phyloP scores from a whole-genome alignment of 2,797 vertebrate genomes.

The Tachyglossus aculeatus region DNA sequence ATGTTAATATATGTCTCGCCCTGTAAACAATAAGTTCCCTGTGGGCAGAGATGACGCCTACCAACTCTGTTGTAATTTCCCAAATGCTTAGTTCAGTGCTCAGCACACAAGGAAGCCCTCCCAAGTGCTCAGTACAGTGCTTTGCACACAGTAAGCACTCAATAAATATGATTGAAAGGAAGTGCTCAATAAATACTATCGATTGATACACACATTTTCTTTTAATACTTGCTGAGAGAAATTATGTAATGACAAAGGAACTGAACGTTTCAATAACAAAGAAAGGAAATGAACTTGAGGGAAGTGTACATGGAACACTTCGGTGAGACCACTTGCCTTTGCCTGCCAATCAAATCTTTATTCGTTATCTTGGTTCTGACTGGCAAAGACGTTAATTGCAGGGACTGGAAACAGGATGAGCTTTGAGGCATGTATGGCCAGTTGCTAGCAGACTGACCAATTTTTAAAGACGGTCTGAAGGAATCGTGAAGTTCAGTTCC shows the following conservation, averaged over 20 bases:
- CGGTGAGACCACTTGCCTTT: conserved; percentile 36
- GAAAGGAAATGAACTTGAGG: conserved; percentile 24
- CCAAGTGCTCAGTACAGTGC: too few relatives aligned
- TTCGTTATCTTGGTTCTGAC: conserved; percentile 34
- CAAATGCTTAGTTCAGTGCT: too few relatives aligned
- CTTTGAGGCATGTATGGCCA: conserved; percentile 37
- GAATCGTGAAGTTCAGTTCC: conserved; percentile 70
- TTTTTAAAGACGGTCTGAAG: conserved; percentile 55
- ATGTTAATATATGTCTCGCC: too few relatives aligned
- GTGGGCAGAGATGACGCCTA: too few relatives aligned
- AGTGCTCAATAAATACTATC: too few relatives aligned
- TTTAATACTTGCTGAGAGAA: conserved; percentile 40
- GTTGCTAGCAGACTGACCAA: conserved; percentile 54
- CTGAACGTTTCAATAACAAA: conserved; percentile 28
- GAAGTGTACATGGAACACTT: conserved; percentile 6
- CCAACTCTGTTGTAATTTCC: too few relatives aligned
- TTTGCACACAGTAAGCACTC: too few relatives aligned
- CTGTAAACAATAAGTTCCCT: too few relatives aligned
- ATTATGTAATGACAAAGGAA: conserved; percentile 25
- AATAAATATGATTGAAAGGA: too few relatives aligned
- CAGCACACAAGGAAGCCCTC: too few relatives aligned
- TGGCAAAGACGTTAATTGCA: conserved; percentile 52
- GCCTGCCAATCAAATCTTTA: conserved; percentile 54
- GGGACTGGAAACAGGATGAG: conserved; percentile 30
- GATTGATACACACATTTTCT: too few relatives aligned